phyloP scores from a whole-genome alignment of 2,113 vertebrate genomes.

The Trinectes maculatus region DNA sequence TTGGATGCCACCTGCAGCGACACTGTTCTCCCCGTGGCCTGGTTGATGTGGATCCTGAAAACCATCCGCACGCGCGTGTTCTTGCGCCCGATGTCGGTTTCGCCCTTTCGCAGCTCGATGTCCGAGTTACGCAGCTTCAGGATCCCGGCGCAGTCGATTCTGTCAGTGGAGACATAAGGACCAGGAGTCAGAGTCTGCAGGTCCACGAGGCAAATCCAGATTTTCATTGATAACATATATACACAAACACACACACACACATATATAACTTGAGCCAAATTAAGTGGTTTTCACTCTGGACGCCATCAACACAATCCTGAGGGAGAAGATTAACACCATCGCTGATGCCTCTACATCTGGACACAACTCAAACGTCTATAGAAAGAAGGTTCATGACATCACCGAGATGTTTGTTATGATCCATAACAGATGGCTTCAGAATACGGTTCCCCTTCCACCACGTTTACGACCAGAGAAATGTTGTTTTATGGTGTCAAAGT shows the following conservation, averaged over 20 bases:
- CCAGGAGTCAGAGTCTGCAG: neutral
- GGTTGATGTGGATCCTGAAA: constrained; percentile 91
- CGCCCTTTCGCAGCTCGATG: constrained; percentile 94
- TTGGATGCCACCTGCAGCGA: constrained; percentile 92
- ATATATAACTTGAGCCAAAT: neutral
- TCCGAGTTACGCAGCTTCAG: constrained; percentile 95
- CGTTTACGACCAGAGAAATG: constrained; percentile 1
- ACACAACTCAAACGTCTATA: constrained; percentile 10
- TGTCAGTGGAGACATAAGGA: constrained; percentile 47
- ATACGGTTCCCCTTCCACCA: neutral
- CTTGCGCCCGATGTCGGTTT: constrained; percentile 95
- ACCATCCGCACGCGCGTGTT: constrained; percentile 94
- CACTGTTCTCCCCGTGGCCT: constrained; percentile 86
- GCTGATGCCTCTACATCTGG: constrained; percentile 3
- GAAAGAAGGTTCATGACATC: constrained; percentile 26
- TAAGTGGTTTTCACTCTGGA: constrained; percentile 10
- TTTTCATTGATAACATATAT: neutral
- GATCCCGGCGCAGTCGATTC: constrained; percentile 95
- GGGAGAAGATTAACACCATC: constrained; percentile 29
- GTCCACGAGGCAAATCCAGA: neutral
- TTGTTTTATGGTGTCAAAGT: constrained; percentile 15
- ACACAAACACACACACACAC: too few relatives aligned
- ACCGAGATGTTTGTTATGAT: constrained; percentile 6
- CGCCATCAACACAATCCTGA: neutral
- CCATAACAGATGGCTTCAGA: constrained; percentile 7